These are phyloP conservation scores for Heterodera carotae DNA, from an alignment of 1,140 invertebrate genomes.

Conservation along the genomic window DNA sequence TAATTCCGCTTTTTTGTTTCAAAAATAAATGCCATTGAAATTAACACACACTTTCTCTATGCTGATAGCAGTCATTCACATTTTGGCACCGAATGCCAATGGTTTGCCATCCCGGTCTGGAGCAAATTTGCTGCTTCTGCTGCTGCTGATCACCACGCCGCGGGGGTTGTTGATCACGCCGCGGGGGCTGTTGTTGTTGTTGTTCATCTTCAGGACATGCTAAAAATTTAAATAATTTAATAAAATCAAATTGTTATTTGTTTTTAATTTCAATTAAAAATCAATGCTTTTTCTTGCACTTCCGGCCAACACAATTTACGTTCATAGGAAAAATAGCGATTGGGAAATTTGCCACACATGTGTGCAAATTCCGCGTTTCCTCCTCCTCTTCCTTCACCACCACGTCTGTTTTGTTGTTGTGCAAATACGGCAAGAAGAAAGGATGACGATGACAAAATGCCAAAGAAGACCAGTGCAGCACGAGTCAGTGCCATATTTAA, in stretches of 20 bases:
- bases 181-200: neutral
- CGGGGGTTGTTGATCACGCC: neutral
- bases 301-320: neutral
- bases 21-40: neutral
- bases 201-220: conserved; percentile 6
- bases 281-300: too few species aligned
- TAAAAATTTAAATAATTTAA: neutral
- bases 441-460: too few species aligned
- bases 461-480: too few species aligned
- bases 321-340: conserved; percentile 15
- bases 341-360: conserved; percentile 6
- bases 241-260: neutral
- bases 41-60: neutral
- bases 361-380: neutral
- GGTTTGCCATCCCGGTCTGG: neutral
- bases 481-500: neutral
- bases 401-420: neutral
- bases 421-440: neutral
- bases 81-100: neutral
- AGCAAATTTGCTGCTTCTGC: neutral
- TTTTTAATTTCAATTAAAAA: neutral
- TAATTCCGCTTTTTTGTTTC: too few species aligned
- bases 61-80: neutral
- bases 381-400: too few species aligned
- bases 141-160: neutral